Base-by-base conservation (phyloP, 2,888 invertebrate species). In the Nebria brevicollis region DNA sequence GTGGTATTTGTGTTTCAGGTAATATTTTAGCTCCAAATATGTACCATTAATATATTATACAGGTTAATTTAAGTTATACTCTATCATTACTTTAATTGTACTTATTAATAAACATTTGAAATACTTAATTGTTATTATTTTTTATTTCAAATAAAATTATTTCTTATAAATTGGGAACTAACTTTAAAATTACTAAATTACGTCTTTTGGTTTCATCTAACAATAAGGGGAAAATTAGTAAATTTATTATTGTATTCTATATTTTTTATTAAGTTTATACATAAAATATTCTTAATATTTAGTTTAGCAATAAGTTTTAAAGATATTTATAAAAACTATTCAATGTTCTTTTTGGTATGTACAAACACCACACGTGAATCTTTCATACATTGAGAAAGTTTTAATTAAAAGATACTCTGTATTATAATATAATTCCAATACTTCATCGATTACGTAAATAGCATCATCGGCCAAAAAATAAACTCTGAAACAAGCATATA, bases 361-460 rank as follows among this genome's bases (percentile, higher is more conserved):
- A 66, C 78, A 78, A 20, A 42, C 34, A 42, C 78, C 78, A 73
- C 78, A 78, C 15, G 66, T 54, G 13, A 66, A 41, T 64, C 72
- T 41, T 15, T 41, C 72, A 65, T 72, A 78, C 7, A 65, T 2
- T 65, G 73, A 7, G 5, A 42, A 11, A 10, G 78, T 54, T 66
- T 78, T 78, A 41, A 78, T 78, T 8, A 25, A 66, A 78, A 78
- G 54, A 78, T 73, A 78, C 43, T 79, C 79, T 7, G 79, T 79
- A 64, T 74, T 79, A 25, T 79, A 79, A 26, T 74, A 79, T n/a
- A 79, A 8, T n/a, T 43, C 42, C 20, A 75, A 66, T 43, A 25
- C 26, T 3, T 66, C 34, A 34, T 79, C 68, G 3, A 74, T 13
- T 66, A 79, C 34, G 13, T 26, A 66, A 42, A 79, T 15, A 8